Conservation (phyloP, 2,888 invertebrate genomes). For the Prosopocoilus inquinatus region DNA sequence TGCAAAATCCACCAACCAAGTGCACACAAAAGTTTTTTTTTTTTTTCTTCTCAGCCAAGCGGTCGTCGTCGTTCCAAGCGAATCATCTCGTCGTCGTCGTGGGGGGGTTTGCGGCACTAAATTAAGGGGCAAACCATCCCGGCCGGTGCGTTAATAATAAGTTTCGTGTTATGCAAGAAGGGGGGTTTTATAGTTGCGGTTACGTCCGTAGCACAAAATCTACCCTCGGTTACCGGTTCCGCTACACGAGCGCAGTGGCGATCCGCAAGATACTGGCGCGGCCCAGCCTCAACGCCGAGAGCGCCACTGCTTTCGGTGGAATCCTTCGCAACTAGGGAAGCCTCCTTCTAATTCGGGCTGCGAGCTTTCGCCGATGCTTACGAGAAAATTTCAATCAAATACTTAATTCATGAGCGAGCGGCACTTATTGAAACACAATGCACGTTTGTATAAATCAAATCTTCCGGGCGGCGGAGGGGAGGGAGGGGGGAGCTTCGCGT, state of each 20-base stretch:
- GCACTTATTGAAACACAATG: neutral
- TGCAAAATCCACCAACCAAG: too few relatives aligned
- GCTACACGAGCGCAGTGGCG: slow-evolving; percentile 33
- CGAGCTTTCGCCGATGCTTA: slow-evolving; percentile 11
- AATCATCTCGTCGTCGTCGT: too few relatives aligned
- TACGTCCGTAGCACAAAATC: neutral
- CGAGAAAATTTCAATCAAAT: neutral
- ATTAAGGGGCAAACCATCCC: too few relatives aligned
- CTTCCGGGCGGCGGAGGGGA: neutral
- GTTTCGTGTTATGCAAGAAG: too few relatives aligned
- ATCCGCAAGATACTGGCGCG: slow-evolving; percentile 42
- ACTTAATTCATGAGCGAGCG: neutral
- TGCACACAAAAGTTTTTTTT: too few relatives aligned
- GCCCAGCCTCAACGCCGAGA: slow-evolving; percentile 40
- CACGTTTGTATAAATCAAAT: neutral
- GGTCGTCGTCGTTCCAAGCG: too few relatives aligned
- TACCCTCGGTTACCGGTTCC: slow-evolving; percentile 14
- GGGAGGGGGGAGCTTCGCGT: too few relatives aligned
- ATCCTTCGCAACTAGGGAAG: slow-evolving; percentile 30
- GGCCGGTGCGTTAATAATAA: too few relatives aligned
- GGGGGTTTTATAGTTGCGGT: too few relatives aligned
- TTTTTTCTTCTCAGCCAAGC: too few relatives aligned
- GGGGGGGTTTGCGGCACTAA: too few relatives aligned
- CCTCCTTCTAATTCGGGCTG: slow-evolving; percentile 27
- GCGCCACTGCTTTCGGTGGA: slow-evolving; percentile 40